Base-by-base conservation (phyloP, 2,797 vertebrate genomes). In the Onychomys arenicola region DNA sequence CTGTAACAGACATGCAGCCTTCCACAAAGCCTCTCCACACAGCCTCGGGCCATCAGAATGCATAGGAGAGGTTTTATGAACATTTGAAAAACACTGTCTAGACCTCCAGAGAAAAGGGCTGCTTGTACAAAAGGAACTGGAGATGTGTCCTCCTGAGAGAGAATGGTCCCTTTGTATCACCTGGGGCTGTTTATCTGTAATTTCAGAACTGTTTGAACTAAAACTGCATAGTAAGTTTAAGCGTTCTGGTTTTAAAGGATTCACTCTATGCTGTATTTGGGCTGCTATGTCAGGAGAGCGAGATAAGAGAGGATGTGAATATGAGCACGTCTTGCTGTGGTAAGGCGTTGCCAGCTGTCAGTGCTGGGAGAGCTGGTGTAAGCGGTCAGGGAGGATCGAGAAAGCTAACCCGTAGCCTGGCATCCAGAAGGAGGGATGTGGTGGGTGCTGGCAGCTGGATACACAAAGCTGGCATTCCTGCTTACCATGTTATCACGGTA, bases 381-480 rank as follows among this genome's bases (percentile, higher is more conserved):
- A 92, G 90, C 93, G 65, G 37, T 91, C 95, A 87, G 92, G 93
- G 67, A 82, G 75, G 78, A 32, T 78, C 67, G n/a, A 69, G 90
- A 84, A 88, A 82, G 92, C 91, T 76, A 93, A 49, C 32, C 43
- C 21, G 55, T 78, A 65, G 88, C 59, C 73, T 40, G 32, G 32
- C 49, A 85, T 21, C 63, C 73, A 59, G 76, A 65, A 3, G 91
- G 91, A 91, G 93, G 49, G 88, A 57, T 55, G 69, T 81, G 29
- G 92, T 84, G 85, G 80, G 88, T 52, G 13, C 93, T 71, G 73
- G 65, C 88, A 88, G 91, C 93, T 34, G 81, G 78, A 96, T 55
- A 90, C 87, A 71, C 90, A 57, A 34, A 49, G 89, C n/a, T 71
- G 63, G 29, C 52, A 40, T 43, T 40, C n/a, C 49, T 91, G n/a